Conservation (phyloP, 2,797 vertebrate species). For the Toxotes lorentzi region DNA sequence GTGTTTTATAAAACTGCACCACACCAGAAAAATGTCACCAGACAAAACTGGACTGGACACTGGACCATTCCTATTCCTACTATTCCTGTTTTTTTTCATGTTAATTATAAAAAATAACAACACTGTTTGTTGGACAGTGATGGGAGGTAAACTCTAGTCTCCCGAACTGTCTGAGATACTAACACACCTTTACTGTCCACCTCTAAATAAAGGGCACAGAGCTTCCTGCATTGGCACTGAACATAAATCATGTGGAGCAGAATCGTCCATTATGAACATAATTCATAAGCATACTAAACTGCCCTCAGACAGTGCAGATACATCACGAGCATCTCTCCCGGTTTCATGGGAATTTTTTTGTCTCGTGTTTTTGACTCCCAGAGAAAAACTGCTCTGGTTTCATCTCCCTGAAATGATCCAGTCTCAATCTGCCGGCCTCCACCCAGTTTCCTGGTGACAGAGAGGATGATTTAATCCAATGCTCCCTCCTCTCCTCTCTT, state of each 20-base stretch:
- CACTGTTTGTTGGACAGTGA: background rate
- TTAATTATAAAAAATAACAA: no score
- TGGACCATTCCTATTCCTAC: no score
- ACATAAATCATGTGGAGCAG: background rate
- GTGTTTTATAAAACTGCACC: no score
- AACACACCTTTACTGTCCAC: background rate
- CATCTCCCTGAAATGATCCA: background rate
- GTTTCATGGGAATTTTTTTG: background rate
- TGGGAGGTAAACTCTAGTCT: background rate
- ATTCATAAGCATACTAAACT: background rate
- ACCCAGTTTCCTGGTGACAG: slow-evolving; percentile 10
- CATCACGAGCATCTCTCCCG: background rate
- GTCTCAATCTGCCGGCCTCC: background rate
- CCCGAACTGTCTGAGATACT: background rate
- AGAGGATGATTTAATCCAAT: slow-evolving; percentile 60
- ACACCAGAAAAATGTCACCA: no score
- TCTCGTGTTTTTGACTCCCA: background rate
- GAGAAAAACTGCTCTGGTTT: background rate
- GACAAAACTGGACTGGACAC: no score
- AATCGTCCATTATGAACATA: background rate
- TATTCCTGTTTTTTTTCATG: no score
- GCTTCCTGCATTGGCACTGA: background rate
- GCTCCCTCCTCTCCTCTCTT: slow-evolving; percentile 42
- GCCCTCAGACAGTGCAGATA: background rate
- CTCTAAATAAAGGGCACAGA: background rate